Evolutionary conservation across 1,140 invertebrate species (phyloP), one percentile per base, ranked within the genome.

Genomic region (Drosophila biarmipes): DNA sequence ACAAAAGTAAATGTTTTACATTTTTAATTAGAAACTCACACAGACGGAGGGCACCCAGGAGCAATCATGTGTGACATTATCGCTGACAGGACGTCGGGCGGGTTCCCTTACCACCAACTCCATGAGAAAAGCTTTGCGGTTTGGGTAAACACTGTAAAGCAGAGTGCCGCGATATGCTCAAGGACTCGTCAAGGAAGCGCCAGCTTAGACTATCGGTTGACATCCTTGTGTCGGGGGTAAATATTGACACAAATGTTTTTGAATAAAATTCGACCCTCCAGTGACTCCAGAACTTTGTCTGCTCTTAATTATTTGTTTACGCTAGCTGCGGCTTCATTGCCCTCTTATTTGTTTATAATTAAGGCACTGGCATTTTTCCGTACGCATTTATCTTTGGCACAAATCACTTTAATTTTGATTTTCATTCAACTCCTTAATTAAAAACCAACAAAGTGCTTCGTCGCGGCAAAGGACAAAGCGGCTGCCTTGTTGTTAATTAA

Each of bases 261-360:
- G 46, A 55, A 79, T 43, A 77, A 85, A 78, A 67, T 71, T 61
- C 82, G 82, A 87, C 74, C 74, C 68, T 58, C 62, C 27, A 62
- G 37, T 43, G 46, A 79, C 80, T 84, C 79, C 37, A 52, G 29
- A 81, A 78, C 73, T 63, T 61, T 81, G 66, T 63, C 40, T 57
- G 66, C 71, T 82, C 79, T 87, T 79, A 87, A 87, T 87, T 87
- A 87, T 79, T 82, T 87, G 82, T 82, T 87, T 87, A 76, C 69
- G 77, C 66, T 86, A 71, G 85, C 81, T 74, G 42, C 48, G 73
- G 68, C 74, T 58, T 55, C 52, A 62, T 62, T 72, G 62, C 58
- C 74, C 42, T 37, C 34, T 24, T 87, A 87, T 87, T 87, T 87
- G 71, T 87, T 82, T 87, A 89, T 87, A 87, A 87, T 87, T 87